These are phyloP conservation scores for Atta colombica DNA, from an alignment of 1,140 invertebrate species.

Conservation along the genomic window DNA sequence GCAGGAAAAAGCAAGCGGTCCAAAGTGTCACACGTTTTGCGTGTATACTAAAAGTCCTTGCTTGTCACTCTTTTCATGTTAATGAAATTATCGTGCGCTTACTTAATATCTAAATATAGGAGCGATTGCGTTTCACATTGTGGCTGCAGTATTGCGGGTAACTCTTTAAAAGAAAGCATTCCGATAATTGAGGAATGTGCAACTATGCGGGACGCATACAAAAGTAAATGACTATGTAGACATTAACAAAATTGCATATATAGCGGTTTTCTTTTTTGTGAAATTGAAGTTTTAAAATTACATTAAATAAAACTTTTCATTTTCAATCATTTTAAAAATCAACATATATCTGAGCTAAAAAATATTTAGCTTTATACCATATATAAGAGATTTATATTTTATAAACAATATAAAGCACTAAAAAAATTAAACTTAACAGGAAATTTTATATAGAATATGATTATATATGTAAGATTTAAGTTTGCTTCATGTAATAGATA, in stretches of 20 bases:
- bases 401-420: not conserved
- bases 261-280: not conserved
- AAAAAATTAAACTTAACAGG: not conserved
- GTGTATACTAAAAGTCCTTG: constrained; percentile 28
- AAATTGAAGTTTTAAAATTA: not conserved
- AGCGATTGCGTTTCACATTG: constrained; percentile 57
- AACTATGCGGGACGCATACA: constrained; percentile 20
- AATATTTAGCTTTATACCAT: not conserved
- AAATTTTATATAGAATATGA: not conserved
- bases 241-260: not conserved
- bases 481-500: not conserved
- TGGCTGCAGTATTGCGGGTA: not conserved
- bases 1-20: constrained; percentile 16
- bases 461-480: not conserved
- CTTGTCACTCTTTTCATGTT: constrained; percentile 65
- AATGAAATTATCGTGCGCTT: constrained; percentile 80
- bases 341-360: not conserved
- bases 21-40: constrained; percentile 47
- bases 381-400: not conserved
- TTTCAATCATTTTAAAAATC: not conserved
- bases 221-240: constrained; percentile 31
- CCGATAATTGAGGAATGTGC: constrained; percentile 52
- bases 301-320: not conserved
- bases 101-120: constrained; percentile 81
- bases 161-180: constrained; percentile 38